Base-by-base conservation (phyloP, 2,797 vertebrate genomes). In the Anomalospiza imberbis region DNA sequence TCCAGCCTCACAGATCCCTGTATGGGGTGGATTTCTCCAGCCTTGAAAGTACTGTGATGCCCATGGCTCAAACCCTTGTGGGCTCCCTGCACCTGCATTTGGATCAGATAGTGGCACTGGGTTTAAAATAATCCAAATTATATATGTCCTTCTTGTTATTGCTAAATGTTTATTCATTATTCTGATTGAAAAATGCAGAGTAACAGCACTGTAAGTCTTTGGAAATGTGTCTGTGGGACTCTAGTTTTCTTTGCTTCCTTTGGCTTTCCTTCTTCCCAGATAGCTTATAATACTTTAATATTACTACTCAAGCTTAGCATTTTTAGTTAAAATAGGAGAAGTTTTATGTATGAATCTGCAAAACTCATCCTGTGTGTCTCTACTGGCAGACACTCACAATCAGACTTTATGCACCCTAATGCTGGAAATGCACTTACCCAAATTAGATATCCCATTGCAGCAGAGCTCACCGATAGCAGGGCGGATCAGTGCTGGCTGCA, bases 291-390 rank as follows among this genome's bases (percentile, higher is more conserved):
- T 61, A 76, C 22, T 88, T 88, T 36, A 24, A 44, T 61, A 81
- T 96, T 89, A 88, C 92, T 94, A 88, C 79, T 74, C 57, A 91
- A 95, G 80, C 50, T 78, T 81, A 91, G 73, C 10, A 34, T 94
- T 94, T 85, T 85, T 85, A 74, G 58, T 76, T 58, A 76, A 95
- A 96, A 93, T 51, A 40, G 94, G 53, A 82, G 65, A 16, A 34
- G 55, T 57, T 95, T 97, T 95, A 86, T 93, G 84, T 38, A 40
- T 97, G 95, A 95, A 96, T 95, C 93, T 93, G 95, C 93, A 97
- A 80, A 96, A 97, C 31, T 95, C 92, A 95, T 91, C 70, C 68
- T 57, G 61, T 93, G 47, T 66, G 80, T 91, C 47, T 89, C 47
- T 92, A 42, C 88, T 96, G 93, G 95, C 96, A 95, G 93, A 53